Evolutionary conservation across 1,140 invertebrate genomes (phyloP).

Genomic region (Drosophila tropicalis): DNA sequence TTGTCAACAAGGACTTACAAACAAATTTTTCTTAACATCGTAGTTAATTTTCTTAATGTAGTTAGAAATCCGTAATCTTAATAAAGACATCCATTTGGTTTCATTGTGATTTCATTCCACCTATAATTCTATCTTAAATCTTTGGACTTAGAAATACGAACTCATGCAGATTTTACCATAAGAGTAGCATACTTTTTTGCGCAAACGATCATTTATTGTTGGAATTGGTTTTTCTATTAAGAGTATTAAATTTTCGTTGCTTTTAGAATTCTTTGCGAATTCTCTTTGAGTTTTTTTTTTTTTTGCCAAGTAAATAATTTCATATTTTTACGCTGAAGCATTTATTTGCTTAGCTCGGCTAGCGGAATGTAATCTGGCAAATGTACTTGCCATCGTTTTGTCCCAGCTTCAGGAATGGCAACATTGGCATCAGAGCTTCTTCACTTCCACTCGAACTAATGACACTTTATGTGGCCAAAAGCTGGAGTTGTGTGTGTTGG

Average conservation of each 20-base stretch:
- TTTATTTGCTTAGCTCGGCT: conserved; percentile 65
- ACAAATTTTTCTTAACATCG: too few species aligned
- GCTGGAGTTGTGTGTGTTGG: conserved; percentile 36
- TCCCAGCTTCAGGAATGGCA: conserved; percentile 15
- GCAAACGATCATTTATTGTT: too few species aligned
- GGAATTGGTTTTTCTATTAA: not conserved
- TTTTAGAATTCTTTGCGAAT: not conserved
- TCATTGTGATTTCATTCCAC: too few species aligned
- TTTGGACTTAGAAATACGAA: too few species aligned
- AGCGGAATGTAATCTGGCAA: conserved; percentile 62
- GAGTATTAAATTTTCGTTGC: not conserved
- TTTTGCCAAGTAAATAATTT: conserved; percentile 67
- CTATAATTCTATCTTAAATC: too few species aligned
- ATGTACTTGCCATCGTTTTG: conserved; percentile 44
- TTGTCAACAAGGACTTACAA: not conserved
- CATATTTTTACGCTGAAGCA: conserved; percentile 75
- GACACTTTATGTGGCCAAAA: conserved; percentile 77
- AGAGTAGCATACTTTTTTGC: too few species aligned
- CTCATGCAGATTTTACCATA: too few species aligned
- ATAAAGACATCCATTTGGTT: too few species aligned
- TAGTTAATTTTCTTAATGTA: too few species aligned
- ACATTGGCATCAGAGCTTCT: conserved; percentile 21
- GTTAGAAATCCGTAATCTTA: too few species aligned
- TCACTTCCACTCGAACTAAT: conserved; percentile 73
- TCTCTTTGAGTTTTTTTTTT: conserved; percentile 28